Evolutionary conservation across 2,113 vertebrate genomes (phyloP).

Genomic region (Peucedramus taeniatus): DNA sequence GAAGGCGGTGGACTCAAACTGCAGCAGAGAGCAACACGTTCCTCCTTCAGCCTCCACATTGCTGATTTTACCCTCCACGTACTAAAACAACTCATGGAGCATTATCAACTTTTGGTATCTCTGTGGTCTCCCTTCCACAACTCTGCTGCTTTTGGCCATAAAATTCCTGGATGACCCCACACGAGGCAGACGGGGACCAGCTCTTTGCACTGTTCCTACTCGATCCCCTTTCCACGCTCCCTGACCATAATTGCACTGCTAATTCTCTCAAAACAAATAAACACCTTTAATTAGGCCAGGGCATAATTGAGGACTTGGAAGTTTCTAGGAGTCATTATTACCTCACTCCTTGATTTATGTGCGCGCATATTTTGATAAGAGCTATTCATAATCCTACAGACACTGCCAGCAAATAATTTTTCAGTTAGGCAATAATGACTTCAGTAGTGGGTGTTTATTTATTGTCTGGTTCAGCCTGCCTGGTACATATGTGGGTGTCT

Average conservation of each 20-base stretch:
- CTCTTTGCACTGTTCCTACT: not conserved
- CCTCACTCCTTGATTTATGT: conserved; percentile 60
- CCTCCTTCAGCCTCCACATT: not conserved
- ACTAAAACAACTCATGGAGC: not conserved
- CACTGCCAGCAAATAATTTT: conserved; percentile 68
- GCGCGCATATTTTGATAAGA: conserved; percentile 58
- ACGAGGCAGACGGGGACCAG: accelerated
- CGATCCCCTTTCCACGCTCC: not conserved
- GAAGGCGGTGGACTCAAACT: not conserved
- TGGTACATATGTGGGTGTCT: conserved; percentile 56
- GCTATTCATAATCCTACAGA: conserved; percentile 61
- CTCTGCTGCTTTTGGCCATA: accelerated
- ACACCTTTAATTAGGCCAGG: conserved; percentile 9
- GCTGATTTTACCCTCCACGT: not conserved
- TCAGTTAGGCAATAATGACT: conserved; percentile 69
- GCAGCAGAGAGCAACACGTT: not conserved
- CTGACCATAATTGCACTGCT: not conserved
- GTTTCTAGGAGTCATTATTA: conserved; percentile 57
- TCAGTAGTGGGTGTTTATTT: conserved; percentile 68
- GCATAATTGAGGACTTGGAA: conserved; percentile 42
- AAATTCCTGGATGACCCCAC: not conserved
- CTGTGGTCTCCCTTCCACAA: not conserved
- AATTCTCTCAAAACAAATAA: conserved; percentile 43
- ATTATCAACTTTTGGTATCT: not conserved
- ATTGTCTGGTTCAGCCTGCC: conserved; percentile 66